These are phyloP conservation scores for Rostratula benghalensis DNA, from an alignment of 2,113 vertebrate species.

Conservation along the genomic window DNA sequence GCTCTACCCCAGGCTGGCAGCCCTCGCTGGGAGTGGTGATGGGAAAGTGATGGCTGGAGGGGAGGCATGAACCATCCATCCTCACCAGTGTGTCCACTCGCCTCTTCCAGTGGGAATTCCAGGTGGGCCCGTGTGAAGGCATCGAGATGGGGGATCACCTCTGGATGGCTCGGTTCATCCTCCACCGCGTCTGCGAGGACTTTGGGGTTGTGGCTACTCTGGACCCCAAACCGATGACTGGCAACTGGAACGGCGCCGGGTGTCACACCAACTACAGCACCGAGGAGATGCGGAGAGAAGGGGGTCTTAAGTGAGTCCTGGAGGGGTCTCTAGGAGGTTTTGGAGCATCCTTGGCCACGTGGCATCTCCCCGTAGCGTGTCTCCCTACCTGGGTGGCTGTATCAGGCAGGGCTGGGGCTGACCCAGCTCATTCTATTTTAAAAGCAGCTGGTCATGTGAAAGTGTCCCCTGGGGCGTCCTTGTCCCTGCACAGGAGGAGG, in stretches of 20 bases:
- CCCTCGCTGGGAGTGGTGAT: accelerated
- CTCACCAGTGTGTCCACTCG: neutral
- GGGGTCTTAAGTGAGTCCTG: slow-evolving; percentile 77
- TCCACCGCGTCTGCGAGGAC: slow-evolving; percentile 84
- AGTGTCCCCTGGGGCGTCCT: neutral
- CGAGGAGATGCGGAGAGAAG: slow-evolving; percentile 68
- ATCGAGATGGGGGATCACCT: slow-evolving; percentile 86
- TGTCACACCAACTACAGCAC: slow-evolving; percentile 84
- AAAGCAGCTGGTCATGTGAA: neutral
- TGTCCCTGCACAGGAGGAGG: neutral
- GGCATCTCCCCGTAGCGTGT: accelerated
- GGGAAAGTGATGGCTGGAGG: neutral
- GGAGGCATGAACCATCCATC: neutral
- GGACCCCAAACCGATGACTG: slow-evolving; percentile 81
- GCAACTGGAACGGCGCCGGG: slow-evolving; percentile 75
- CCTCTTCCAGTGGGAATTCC: slow-evolving; percentile 80
- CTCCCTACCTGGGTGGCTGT: neutral
- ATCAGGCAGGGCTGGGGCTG: neutral
- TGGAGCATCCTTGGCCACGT: neutral
- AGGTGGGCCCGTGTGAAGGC: slow-evolving; percentile 79
- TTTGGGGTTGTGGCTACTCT: slow-evolving; percentile 75
- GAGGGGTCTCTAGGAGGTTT: neutral
- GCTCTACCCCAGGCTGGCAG: neutral
- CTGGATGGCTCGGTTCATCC: slow-evolving; percentile 85
- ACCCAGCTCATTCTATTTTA: neutral